A percentile compares a stretch with the other conserved stretches of the same genome.
These are phyloP conservation scores for Neogobius melanostomus DNA, from an alignment of 2,113 vertebrate species.

Conservation along the genomic window DNA sequence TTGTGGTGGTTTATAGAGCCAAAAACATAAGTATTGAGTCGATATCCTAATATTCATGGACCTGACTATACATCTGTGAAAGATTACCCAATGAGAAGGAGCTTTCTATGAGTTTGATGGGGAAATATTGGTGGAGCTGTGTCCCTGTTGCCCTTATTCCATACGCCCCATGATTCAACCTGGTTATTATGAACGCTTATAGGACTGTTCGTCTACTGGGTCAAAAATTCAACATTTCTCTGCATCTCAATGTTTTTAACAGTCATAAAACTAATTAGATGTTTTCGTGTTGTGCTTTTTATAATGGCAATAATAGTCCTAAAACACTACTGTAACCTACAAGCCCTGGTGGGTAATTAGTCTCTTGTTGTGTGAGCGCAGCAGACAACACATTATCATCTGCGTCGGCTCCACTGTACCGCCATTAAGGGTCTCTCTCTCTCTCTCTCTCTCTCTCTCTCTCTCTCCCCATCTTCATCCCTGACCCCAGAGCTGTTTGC, in stretches of 20 bases:
- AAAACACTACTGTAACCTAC: slow-evolving; percentile 22
- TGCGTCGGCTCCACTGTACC: slow-evolving; percentile 55
- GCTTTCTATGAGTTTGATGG: no score
- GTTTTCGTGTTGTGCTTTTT: slow-evolving; percentile 26
- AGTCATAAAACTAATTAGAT: neutral
- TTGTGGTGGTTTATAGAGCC: no score
- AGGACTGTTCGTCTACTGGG: neutral
- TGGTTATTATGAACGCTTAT: no score
- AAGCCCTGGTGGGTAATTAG: slow-evolving; percentile 61
- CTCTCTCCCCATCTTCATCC: slow-evolving; percentile 53
- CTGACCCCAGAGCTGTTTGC: slow-evolving; percentile 75
- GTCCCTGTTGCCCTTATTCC: no score
- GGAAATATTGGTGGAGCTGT: no score
- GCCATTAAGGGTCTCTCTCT: slow-evolving; percentile 50
- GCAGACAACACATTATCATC: slow-evolving; percentile 64
- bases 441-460: slow-evolving; percentile 40
- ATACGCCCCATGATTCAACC: no score
- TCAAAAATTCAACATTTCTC: neutral
- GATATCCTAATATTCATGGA: no score
- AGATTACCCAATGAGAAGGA: no score
- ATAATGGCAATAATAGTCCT: slow-evolving; percentile 10
- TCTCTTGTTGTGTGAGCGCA: slow-evolving; percentile 58
- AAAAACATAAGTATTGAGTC: no score
- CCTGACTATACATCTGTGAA: no score
- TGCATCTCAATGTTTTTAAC: neutral